A percentile compares a stretch with the other conserved stretches of the same genome.
Conservation (phyloP, 2,888 invertebrate species). For the Cantharis rufa region DNA sequence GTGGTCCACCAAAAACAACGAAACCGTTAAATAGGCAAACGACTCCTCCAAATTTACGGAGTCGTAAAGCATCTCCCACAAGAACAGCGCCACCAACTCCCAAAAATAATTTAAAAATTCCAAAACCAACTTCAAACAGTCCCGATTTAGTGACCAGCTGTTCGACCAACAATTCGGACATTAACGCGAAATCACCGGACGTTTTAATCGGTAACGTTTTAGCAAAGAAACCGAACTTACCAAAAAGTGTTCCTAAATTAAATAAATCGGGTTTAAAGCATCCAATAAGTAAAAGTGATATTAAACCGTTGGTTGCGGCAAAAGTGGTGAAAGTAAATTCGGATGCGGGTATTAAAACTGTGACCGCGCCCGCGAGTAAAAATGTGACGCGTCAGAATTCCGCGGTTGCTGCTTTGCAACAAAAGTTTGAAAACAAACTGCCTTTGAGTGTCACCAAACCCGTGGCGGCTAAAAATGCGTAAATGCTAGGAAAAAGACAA, state of each 20-base stretch:
- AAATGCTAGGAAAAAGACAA: background rate
- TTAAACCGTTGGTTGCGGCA: slow-evolving; percentile 30
- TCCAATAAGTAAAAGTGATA: slow-evolving; percentile 39
- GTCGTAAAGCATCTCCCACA: slow-evolving; percentile 48
- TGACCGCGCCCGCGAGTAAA: slow-evolving; percentile 55
- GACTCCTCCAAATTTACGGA: slow-evolving; percentile 59
- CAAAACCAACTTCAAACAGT: slow-evolving; percentile 60
- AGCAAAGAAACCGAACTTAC: slow-evolving; percentile 49
- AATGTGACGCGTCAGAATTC: slow-evolving; percentile 63
- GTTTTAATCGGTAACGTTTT: slow-evolving; percentile 59
- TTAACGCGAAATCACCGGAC: slow-evolving; percentile 62
- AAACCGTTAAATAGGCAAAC: slow-evolving; percentile 41
- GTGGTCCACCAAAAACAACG: slow-evolving; percentile 21
- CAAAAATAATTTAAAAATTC: slow-evolving; percentile 51
- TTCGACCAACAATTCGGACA: slow-evolving; percentile 51
- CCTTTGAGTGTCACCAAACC: slow-evolving; percentile 17
- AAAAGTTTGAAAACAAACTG: slow-evolving; percentile 71
- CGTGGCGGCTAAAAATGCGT: slow-evolving; percentile 15
- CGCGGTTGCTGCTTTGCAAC: slow-evolving; percentile 77
- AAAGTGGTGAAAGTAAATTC: slow-evolving; percentile 32
- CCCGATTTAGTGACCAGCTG: slow-evolving; percentile 77
- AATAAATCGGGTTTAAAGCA: slow-evolving; percentile 55
- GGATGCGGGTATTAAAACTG: slow-evolving; percentile 33
- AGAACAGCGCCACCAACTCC: slow-evolving; percentile 37
- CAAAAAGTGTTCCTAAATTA: slow-evolving; percentile 58